Evolutionary conservation across 1,140 invertebrate genomes (phyloP).

Genomic region (Habropoda laboriosa): DNA sequence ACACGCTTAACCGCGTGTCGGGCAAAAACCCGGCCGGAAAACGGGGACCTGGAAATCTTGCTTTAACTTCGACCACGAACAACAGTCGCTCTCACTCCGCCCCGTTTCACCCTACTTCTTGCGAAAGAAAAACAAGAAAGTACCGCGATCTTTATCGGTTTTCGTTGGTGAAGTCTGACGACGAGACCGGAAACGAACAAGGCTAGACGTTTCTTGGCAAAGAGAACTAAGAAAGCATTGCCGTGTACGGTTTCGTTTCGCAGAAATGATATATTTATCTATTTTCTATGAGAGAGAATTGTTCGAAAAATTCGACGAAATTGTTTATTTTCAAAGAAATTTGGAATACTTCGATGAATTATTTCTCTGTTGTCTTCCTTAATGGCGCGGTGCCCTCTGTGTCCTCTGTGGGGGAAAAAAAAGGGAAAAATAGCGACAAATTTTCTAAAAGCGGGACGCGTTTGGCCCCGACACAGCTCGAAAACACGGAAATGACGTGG

Average conservation of each 20-base stretch:
- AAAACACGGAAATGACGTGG: conserved; percentile 8
- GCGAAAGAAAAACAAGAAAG: not conserved
- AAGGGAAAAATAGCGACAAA: not conserved
- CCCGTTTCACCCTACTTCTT: not conserved
- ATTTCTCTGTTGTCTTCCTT: too few relatives aligned
- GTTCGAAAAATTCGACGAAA: too few relatives aligned
- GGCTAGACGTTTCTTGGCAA: not conserved
- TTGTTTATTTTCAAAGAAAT: not conserved
- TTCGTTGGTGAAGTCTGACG: not conserved
- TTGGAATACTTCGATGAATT: not conserved
- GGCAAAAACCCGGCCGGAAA: conserved; percentile 18
- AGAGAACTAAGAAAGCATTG: not conserved
- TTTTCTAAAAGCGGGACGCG: not conserved
- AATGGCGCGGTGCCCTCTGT: too few relatives aligned
- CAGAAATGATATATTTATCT: too few relatives aligned
- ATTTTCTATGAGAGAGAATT: too few relatives aligned
- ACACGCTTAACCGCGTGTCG: conserved; percentile 15
- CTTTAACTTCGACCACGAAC: conserved; percentile 14
- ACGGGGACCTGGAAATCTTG: not conserved
- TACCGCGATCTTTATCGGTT: conserved; percentile 4
- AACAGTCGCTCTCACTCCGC: not conserved
- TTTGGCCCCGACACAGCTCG: not conserved
- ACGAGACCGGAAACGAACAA: not conserved
- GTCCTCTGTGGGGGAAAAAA: too few relatives aligned
- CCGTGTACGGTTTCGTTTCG: not conserved